Conservation (phyloP, 2,797 vertebrate species). For the Nannoperca obscura region DNA sequence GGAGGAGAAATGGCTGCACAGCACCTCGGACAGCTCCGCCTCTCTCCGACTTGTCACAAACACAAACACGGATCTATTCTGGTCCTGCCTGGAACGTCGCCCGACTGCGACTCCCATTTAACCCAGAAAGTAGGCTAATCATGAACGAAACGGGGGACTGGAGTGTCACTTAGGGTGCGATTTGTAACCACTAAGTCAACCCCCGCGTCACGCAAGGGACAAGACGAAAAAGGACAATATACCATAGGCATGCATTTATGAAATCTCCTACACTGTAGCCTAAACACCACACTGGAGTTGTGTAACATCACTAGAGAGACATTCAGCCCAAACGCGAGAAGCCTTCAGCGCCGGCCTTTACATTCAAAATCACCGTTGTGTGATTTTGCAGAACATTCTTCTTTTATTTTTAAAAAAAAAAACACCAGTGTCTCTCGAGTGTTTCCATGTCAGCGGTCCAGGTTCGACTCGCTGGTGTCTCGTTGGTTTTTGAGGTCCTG, state of each 20-base stretch:
- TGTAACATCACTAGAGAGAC: constrained; percentile 61
- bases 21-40: constrained; percentile 89
- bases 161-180: constrained; percentile 9
- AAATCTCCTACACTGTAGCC: constrained; percentile 61
- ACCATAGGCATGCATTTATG: constrained; percentile 77
- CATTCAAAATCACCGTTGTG: constrained; percentile 52
- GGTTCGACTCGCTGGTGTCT: constrained; percentile 83
- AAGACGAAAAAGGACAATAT: constrained; percentile 51
- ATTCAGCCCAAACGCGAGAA: constrained; percentile 39
- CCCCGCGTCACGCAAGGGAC: constrained; percentile 34
- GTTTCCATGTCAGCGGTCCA: constrained; percentile 88
- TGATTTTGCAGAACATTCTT: constrained; percentile 49
- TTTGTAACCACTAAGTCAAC: constrained; percentile 18
- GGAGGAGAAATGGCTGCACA: constrained; percentile 59
- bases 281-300: constrained; percentile 72
- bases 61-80: constrained; percentile 67
- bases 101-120: constrained; percentile 40
- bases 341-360: constrained; percentile 41
- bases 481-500: constrained; percentile 97
- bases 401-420: constrained; percentile 4
- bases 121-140: constrained; percentile 38
- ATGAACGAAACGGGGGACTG: constrained; percentile 41
- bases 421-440: not conserved
- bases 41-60: constrained; percentile 55
- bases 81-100: constrained; percentile 30